These are phyloP conservation scores for Chaetops frenatus DNA, from an alignment of 2,113 vertebrate species.

Conservation along the genomic window DNA sequence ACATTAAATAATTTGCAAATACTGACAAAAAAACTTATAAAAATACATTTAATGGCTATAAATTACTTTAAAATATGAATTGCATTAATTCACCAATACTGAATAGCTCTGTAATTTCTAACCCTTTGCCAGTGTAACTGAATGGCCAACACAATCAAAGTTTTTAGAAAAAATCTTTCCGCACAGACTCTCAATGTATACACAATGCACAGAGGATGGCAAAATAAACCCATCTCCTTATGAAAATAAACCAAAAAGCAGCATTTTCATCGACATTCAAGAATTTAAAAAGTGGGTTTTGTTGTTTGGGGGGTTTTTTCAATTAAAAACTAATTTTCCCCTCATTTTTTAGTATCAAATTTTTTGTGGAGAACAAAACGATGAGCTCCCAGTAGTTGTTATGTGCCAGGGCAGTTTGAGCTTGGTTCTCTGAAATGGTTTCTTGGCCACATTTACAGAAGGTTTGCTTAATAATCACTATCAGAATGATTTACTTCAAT, in stretches of 20 bases:
- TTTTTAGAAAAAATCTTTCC: background rate
- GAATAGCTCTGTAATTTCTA: background rate
- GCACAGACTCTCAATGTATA: rapidly evolving
- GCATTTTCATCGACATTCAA: background rate
- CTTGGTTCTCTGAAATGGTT: background rate
- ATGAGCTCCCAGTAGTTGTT: background rate
- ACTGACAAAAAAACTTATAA: background rate
- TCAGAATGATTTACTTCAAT: background rate
- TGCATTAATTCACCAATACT: background rate
- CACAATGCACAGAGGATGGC: background rate
- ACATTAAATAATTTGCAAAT: background rate
- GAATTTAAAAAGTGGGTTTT: background rate
- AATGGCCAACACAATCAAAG: background rate
- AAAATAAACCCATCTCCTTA: background rate
- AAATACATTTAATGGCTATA: background rate
- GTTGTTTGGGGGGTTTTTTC: rapidly evolving
- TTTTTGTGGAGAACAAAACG: background rate
- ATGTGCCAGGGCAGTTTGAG: background rate
- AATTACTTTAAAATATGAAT: background rate
- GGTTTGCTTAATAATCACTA: background rate
- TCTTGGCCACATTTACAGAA: background rate
- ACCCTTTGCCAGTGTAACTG: background rate
- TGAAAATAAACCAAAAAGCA: background rate
- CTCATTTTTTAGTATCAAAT: background rate
- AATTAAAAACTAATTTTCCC: background rate